These are phyloP conservation scores for Lasioglossum baleicum DNA, from an alignment of 1,140 invertebrate genomes.

Conservation along the genomic window DNA sequence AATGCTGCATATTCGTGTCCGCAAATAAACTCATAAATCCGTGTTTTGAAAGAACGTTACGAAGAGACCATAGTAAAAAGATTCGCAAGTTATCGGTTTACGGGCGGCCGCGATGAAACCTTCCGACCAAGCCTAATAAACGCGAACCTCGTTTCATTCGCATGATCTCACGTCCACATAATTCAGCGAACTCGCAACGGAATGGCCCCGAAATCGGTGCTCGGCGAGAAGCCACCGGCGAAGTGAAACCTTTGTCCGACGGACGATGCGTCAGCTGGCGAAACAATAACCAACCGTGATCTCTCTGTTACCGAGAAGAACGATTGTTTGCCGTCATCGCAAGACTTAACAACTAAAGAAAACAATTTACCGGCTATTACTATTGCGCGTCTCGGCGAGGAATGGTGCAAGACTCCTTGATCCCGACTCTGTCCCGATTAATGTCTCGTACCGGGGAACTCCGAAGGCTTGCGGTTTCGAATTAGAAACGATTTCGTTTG, in stretches of 20 bases:
- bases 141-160: neutral
- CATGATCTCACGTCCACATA: neutral
- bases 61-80: too few relatives aligned
- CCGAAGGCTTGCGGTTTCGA: neutral
- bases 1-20: neutral
- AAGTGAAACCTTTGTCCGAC: slow-evolving; percentile 9
- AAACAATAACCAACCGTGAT: slow-evolving; percentile 6
- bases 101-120: too few relatives aligned
- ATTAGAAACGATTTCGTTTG: slow-evolving; percentile 30
- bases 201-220: neutral
- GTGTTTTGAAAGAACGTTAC: too few relatives aligned
- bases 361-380: slow-evolving; percentile 12
- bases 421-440: too few relatives aligned
- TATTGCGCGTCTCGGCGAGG: neutral
- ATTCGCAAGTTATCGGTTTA: neutral
- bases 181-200: neutral
- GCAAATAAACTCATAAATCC: neutral
- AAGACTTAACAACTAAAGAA: neutral
- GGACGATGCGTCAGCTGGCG: slow-evolving; percentile 13
- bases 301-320: slow-evolving; percentile 20
- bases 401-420: neutral
- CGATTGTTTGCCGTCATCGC: neutral
- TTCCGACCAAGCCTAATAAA: neutral
- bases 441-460: neutral
- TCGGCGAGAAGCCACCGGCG: too few relatives aligned